Base-by-base conservation (phyloP, 92 coral and sea anemone genomes). In the Phenganax stokvisi region DNA sequence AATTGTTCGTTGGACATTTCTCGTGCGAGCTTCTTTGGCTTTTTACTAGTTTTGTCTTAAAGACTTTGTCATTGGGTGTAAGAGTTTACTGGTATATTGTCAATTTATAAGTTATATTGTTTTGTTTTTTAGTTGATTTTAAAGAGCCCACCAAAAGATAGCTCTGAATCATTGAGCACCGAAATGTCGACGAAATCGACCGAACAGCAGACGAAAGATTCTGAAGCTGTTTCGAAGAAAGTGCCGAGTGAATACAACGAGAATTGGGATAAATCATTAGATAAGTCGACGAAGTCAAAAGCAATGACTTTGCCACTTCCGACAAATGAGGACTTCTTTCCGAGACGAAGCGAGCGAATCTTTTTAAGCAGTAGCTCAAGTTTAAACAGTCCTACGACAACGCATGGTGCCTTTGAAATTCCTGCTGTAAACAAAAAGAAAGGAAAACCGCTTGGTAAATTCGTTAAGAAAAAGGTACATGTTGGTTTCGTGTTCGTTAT, bases 271-370 rank as follows among this genome's bases (percentile, higher is more conserved):
- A 88, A 83, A 73, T 81, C 91, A 10, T 67, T 83, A 37, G 64
- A 86, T 7, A 85, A 88, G 52, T 54, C 87, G 10, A 58, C 72
- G 7, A 86, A 87, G 55, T 89, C 90, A 9, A 72, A 76, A 25
- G 92, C 86, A 58, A 84, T 57, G 51, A 57, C 79, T 8, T 83
- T 90, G 17, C 79, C 91, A 15, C 72, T 91, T 75, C 82, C 89
- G 72, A 91, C 88, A 30, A 92, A 90, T 64, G 89, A 86, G 10
- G 76, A 80, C 31, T 93, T 96, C 90, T 97, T 92, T 56, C 91
- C 96, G 17, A 83, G 99, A 53, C 89, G 99, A 69, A 96, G 99
- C 55, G 99, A 96, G 79, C 71, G 99, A 68, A 96, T 96, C 17
- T 96, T 96, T 59, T 84, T 96, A 25, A 96, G 89, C 76, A 96